Conservation (phyloP, 2,888 invertebrate species). For the Pollenia amentaria region DNA sequence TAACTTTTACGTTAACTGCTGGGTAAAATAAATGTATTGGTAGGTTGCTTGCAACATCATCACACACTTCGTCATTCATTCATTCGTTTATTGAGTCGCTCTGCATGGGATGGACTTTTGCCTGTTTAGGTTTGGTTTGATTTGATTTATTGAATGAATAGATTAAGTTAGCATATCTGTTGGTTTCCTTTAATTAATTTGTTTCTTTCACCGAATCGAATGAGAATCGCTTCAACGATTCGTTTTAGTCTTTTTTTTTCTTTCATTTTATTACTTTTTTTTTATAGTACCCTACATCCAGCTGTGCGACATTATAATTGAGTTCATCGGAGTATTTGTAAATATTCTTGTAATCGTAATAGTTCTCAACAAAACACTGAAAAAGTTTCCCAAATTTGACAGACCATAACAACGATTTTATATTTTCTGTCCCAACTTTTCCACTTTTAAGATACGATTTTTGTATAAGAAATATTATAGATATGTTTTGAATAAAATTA, state of each 20-base stretch:
- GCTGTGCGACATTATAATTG: neutral
- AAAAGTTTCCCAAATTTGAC: no score
- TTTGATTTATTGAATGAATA: slow-evolving; percentile 83
- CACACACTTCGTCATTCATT: slow-evolving; percentile 45
- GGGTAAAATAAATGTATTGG: neutral
- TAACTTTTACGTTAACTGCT: neutral
- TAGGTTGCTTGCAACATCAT: slow-evolving; percentile 19
- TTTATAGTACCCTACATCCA: slow-evolving; percentile 20
- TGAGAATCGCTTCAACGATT: slow-evolving; percentile 72
- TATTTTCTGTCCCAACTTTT: no score
- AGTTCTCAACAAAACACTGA: no score
- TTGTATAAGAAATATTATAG: no score
- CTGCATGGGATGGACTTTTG: slow-evolving; percentile 62
- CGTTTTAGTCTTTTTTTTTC: slow-evolving; percentile 40
- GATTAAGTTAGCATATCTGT: slow-evolving; percentile 83
- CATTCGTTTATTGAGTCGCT: slow-evolving; percentile 64
- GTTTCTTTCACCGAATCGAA: slow-evolving; percentile 82
- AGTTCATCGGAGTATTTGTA: neutral
- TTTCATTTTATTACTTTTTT: slow-evolving; percentile 1
- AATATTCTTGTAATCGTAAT: no score
- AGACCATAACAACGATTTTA: no score
- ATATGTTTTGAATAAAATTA: no score
- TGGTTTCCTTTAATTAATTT: slow-evolving; percentile 83
- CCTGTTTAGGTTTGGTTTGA: slow-evolving; percentile 70
- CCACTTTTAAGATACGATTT: no score